Evolutionary conservation across 2,888 invertebrate species (phyloP).

Genomic region (Luffia ferchaultella): DNA sequence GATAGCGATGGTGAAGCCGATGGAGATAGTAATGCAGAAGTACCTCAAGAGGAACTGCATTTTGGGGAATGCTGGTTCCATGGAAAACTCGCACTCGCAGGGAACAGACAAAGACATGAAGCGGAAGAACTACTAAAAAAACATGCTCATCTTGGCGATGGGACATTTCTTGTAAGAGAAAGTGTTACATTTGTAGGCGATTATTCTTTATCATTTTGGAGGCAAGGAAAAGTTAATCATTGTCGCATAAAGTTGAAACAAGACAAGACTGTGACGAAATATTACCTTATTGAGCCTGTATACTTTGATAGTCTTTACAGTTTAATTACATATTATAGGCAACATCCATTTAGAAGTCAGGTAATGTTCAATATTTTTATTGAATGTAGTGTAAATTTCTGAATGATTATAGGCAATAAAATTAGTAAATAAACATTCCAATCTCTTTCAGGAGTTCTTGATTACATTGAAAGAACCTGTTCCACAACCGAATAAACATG

Average conservation of each 20-base stretch:
- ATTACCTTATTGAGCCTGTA: constrained; percentile 87
- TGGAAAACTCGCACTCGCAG: constrained; percentile 82
- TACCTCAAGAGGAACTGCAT: constrained; percentile 88
- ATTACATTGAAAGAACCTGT: constrained; percentile 90
- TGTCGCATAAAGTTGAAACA: constrained; percentile 91
- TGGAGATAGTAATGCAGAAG: constrained; percentile 63
- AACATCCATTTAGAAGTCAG: constrained; percentile 85
- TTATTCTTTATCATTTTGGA: constrained; percentile 94
- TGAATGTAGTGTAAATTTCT: background rate
- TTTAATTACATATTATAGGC: constrained; percentile 89
- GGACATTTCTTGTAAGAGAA: constrained; percentile 91
- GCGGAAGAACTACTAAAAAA: constrained; percentile 79
- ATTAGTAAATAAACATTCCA: background rate
- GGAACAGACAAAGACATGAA: constrained; percentile 80
- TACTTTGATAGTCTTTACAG: constrained; percentile 93
- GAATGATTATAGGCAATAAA: background rate
- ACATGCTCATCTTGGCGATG: constrained; percentile 86
- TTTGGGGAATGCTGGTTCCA: constrained; percentile 96
- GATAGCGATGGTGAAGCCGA: constrained; percentile 70
- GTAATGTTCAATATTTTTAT: constrained; percentile 35
- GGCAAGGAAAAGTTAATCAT: constrained; percentile 88
- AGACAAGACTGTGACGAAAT: constrained; percentile 87
- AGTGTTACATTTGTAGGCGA: constrained; percentile 97
- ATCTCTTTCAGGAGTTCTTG: constrained; percentile 74
- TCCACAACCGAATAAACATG: constrained; percentile 94